Conservation (phyloP, 2,888 invertebrate species). For the Parapristionchus giblindavisi region DNA sequence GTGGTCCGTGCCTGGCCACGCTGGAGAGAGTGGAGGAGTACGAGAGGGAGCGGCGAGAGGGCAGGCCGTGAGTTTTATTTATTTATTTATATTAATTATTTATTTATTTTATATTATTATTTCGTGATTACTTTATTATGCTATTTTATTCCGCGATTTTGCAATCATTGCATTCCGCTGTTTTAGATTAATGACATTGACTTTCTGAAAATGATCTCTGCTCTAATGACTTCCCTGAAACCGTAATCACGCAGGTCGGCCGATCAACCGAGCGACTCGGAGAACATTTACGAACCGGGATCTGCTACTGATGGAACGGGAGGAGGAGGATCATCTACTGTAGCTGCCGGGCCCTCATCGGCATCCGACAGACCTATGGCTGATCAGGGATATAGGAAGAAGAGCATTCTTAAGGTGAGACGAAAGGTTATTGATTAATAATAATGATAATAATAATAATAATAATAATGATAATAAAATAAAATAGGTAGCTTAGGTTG, state of each 20-base stretch:
- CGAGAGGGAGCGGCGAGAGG: conserved; percentile 44
- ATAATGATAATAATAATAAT: too few species aligned
- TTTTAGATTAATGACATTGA: too few species aligned
- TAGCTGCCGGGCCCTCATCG: background rate
- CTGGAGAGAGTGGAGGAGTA: conserved; percentile 61
- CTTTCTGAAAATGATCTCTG: background rate
- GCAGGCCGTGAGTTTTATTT: too few species aligned
- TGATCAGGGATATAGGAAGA: conserved; percentile 11
- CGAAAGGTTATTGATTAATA: background rate
- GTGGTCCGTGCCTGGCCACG: conserved; percentile 61
- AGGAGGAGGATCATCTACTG: background rate
- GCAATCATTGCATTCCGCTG: background rate
- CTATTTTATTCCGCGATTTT: background rate
- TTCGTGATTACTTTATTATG: too few species aligned
- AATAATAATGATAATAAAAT: too few species aligned
- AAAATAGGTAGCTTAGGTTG: too few species aligned
- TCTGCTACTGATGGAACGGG: too few species aligned
- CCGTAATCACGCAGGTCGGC: background rate
- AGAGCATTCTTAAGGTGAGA: conserved; percentile 36
- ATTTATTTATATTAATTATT: too few species aligned
- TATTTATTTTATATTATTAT: too few species aligned
- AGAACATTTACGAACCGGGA: background rate
- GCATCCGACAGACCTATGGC: background rate
- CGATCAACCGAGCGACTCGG: background rate
- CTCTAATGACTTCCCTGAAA: background rate